Base-by-base conservation (phyloP, 1,140 invertebrate species). In the Mycetomoellerius zeteki region DNA sequence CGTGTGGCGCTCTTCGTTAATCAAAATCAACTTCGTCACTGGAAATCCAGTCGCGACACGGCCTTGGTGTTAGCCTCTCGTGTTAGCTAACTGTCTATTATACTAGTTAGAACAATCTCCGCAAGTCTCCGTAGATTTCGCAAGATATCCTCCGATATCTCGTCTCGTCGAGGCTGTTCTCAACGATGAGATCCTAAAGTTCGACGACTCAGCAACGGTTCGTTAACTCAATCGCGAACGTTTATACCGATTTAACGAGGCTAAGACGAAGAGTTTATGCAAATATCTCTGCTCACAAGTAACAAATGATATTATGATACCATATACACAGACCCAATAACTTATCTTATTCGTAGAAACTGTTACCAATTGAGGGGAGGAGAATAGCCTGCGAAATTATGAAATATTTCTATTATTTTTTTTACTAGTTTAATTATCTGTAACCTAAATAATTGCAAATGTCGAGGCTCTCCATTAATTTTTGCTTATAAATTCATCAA, bases 11-110 rank as follows among this genome's bases (percentile, higher is more conserved):
- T 67, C 67, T 88, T 90, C 88, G 87, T 92, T 84, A 91, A 92
- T 91, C 90, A 90, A 89, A 91, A 92, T 81, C 88, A 89, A 88
- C 87, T 91, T 90, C 30, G 47, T 69, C 67, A 33, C 56, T 7
- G 85, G 43, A 52, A 88, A 88, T 81, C 21, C 21, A 72, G 43
- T 37, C 27, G 27, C 50, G 54, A 50, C 24, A 21, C 86, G 50
- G 21, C 27, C 24, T 24, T 78, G 89, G 21, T 47, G 62, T 60
- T 47, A 21, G 37, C 37, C 43, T 43, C 21, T 14, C 77, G 10
- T 65, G 43, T 47, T 80, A 77, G 86, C 69, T 72, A 52, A 58
- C 47, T 16, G 10, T 30, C 78, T 54, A 27, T 71, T 62, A 87
- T 62, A 43, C 50, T 52, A 86, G 73, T 67, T 69, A 71, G 69